Conservation (phyloP, 2,888 invertebrate species). For the Parnassius glacialis region DNA sequence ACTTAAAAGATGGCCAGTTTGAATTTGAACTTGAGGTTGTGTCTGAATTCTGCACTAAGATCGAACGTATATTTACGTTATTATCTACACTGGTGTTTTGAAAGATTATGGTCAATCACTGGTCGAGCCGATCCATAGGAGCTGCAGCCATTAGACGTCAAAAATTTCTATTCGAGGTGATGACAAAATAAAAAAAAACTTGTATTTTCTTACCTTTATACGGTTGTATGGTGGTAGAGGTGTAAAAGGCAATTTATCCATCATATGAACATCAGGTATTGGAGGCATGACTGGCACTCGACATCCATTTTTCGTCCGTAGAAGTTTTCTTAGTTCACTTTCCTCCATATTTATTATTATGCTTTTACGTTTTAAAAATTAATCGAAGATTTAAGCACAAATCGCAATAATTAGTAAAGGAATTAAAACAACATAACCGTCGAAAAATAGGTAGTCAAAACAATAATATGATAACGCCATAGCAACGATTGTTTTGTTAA, state of each 20-base stretch:
- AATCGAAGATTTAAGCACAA: no score
- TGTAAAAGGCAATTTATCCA: constrained; percentile 64
- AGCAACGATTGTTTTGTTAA: constrained; percentile 12
- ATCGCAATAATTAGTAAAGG: no score
- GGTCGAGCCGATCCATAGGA: no score
- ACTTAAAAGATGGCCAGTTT: no score
- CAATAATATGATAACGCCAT: constrained; percentile 6
- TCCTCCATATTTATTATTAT: constrained; percentile 55
- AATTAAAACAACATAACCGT: background rate
- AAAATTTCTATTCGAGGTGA: no score
- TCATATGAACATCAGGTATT: constrained; percentile 59
- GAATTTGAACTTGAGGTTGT: no score
- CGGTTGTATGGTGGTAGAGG: constrained; percentile 69
- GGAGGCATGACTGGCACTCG: constrained; percentile 63
- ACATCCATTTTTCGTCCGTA: constrained; percentile 71
- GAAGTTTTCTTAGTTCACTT: constrained; percentile 63
- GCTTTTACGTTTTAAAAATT: background rate
- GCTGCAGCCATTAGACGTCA: no score
- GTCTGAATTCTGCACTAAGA: no score
- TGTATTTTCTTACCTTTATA: constrained; percentile 48
- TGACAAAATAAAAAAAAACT: no score
- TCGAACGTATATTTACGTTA: no score
- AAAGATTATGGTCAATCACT: no score
- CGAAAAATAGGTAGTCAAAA: constrained; percentile 7
- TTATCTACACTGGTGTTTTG: no score